Evolutionary conservation across 2,797 vertebrate genomes (phyloP).

Genomic region (Oreochromis grahami): DNA sequence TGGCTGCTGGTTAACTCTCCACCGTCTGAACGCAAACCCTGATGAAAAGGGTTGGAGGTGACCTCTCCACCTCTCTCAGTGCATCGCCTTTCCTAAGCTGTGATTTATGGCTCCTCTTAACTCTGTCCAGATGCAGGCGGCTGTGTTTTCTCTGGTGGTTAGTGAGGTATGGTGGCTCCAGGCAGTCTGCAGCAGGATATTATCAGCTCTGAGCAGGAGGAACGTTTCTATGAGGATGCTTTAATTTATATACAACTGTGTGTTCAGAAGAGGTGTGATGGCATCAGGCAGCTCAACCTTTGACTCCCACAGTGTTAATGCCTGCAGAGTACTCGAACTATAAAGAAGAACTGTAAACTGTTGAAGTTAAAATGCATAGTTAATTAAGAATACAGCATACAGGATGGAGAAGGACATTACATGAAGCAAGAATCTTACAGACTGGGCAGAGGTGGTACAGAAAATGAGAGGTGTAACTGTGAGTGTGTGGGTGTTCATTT

Average conservation of each 20-base stretch:
- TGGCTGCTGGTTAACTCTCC: not conserved
- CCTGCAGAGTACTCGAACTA: not conserved
- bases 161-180: constrained; percentile 55
- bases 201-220: constrained; percentile 22
- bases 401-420: not conserved
- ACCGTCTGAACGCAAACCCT: constrained; percentile 37
- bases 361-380: not conserved
- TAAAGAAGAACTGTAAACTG: not conserved
- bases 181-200: constrained; percentile 49
- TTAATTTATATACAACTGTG: not conserved
- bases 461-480: not conserved
- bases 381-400: not conserved
- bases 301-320: not conserved
- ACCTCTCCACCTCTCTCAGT: constrained; percentile 20
- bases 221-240: not conserved
- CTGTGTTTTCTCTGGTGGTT: constrained; percentile 37
- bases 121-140: constrained; percentile 65
- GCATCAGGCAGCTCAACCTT: not conserved
- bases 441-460: not conserved
- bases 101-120: constrained; percentile 64
- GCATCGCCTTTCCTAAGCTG: constrained; percentile 26
- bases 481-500: not conserved
- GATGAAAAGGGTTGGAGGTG: constrained; percentile 28
- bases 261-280: not conserved
- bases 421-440: not conserved